Base-by-base conservation (phyloP, 2,113 vertebrate genomes). In the Leiothrix lutea region DNA sequence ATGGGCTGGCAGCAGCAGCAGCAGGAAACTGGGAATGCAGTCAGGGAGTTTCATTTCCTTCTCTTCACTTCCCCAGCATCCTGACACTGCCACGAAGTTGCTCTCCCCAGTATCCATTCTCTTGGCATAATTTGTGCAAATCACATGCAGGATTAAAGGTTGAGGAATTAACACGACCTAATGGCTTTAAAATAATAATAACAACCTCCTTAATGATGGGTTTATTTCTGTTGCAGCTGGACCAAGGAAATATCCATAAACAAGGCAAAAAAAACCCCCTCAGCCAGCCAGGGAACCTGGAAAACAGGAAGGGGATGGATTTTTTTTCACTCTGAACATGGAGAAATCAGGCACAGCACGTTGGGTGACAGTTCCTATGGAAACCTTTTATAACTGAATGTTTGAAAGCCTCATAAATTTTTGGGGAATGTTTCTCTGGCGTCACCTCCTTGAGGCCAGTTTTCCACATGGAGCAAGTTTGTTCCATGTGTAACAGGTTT, bases 331-430 rank as follows among this genome's bases (percentile, higher is more conserved):
- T 90, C 36, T 83, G 35, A 92, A 65, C 14, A 3, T 11, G 57
- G 10, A 62, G 57, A 38, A 86, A 28, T 80, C 28, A 21, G 61
- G 53, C 65, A 28, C 42, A 38, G 64, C 64, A 86, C 5, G 0
- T 18, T 92, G 90, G 40, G 12, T 65, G 73, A 57, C 77, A 79
- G 94, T 96, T 94, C 36, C 96, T 79, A 64, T 92, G 66, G 95
- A 56, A 95, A 97, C 86, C 78, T 69, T 94, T 91, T 33, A 20
- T 38, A 87, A 92, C 61, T 57, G 48, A 87, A 78, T 45, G 5
- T 66, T 45, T 86, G 26, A 56, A 86, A 92, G 65, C 40, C 88
- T 84, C 84, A 50, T 89, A 51, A 74, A 26, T 42, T 90, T 58
- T 84, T 8, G 8, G 83, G 83, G 57, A 75, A 69, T 28, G 86